A percentile compares a stretch with the other conserved stretches of the same genome.
Evolutionary conservation across 2,797 vertebrate genomes (phyloP).

Genomic region (Hydrolagus colliei): DNA sequence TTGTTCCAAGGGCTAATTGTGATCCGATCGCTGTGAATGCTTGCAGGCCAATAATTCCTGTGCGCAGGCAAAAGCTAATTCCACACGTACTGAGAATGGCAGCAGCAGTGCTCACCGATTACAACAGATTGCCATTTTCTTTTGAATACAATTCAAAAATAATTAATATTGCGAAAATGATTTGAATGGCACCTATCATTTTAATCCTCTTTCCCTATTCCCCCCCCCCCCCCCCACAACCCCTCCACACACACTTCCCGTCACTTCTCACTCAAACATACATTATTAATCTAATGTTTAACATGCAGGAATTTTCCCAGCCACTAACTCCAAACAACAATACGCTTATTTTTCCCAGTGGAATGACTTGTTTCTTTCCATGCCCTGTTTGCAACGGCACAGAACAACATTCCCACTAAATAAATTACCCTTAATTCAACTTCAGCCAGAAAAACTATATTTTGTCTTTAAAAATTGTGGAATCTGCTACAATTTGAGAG

Average conservation of each 20-base stretch:
- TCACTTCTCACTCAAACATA: too few relatives aligned
- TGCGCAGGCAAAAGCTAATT: background rate
- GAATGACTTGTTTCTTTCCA: background rate
- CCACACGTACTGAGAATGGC: background rate
- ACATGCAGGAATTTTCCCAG: background rate
- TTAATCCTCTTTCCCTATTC: background rate
- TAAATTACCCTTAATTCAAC: background rate
- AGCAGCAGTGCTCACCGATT: too few relatives aligned
- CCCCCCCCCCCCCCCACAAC: too few relatives aligned
- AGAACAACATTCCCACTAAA: too few relatives aligned
- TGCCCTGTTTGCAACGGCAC: too few relatives aligned
- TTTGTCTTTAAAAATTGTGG: slow-evolving; percentile 4
- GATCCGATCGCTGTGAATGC: background rate
- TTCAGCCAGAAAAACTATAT: background rate
- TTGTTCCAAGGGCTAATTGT: background rate
- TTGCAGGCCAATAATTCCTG: background rate
- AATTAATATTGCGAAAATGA: slow-evolving; percentile 15
- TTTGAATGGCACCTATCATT: background rate
- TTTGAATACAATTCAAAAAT: background rate
- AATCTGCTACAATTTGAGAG: background rate
- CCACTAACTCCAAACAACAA: slow-evolving; percentile 1
- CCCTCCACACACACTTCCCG: too few relatives aligned
- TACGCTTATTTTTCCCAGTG: background rate
- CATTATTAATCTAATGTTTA: background rate
- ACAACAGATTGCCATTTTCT: background rate